phyloP scores from a whole-genome alignment of 2,113 vertebrate species.

The Spea bombifrons region DNA sequence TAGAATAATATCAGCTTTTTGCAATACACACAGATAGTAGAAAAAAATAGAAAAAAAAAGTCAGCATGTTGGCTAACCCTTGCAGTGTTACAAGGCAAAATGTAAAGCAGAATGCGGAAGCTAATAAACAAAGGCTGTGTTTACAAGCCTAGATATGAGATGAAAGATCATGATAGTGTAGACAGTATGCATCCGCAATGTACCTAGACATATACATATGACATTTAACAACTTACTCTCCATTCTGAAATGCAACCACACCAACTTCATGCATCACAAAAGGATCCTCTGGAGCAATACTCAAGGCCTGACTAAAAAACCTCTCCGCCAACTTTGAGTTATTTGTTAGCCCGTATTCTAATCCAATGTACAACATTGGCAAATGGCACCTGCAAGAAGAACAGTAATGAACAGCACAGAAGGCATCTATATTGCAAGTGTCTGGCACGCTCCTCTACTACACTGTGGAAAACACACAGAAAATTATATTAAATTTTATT shows the following conservation, averaged over 20 bases:
- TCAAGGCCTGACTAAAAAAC: conserved; percentile 96
- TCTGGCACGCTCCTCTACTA: too few species aligned
- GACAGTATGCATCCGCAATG: too few species aligned
- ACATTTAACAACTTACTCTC: conserved; percentile 82
- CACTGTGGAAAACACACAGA: too few species aligned
- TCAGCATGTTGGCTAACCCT: too few species aligned
- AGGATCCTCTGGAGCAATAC: conserved; percentile 96
- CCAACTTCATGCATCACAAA: conserved; percentile 98
- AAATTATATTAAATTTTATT: too few species aligned
- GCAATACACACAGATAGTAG: too few species aligned
- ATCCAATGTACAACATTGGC: conserved; percentile 96
- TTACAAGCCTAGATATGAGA: neutral
- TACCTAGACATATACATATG: too few species aligned
- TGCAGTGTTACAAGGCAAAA: too few species aligned
- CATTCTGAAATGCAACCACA: conserved; percentile 97
- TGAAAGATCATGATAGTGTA: neutral
- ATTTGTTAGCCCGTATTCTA: conserved; percentile 97
- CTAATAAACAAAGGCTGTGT: too few species aligned
- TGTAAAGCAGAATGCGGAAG: neutral
- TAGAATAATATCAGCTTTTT: too few species aligned
- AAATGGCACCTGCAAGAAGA: conserved; percentile 80
- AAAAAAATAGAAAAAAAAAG: too few species aligned
- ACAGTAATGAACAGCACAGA: neutral
- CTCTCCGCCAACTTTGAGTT: conserved; percentile 96
- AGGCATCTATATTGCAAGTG: too few species aligned